These are phyloP conservation scores for Craterocephalus amniculus DNA, from an alignment of 2,797 vertebrate species.

Conservation along the genomic window DNA sequence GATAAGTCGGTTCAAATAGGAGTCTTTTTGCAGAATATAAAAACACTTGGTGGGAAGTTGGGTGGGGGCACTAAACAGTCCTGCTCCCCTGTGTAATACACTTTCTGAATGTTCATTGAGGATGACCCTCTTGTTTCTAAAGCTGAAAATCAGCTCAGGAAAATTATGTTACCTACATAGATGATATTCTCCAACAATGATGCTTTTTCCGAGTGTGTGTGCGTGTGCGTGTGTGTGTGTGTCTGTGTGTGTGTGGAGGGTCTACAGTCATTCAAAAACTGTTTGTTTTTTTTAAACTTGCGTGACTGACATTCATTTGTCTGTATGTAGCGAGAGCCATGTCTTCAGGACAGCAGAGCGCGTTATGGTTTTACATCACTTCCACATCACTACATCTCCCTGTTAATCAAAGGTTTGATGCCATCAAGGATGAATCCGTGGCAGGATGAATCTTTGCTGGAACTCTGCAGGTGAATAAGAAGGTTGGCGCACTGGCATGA, in stretches of 20 bases:
- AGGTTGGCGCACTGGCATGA: conserved; percentile 59
- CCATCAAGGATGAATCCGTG: conserved; percentile 26
- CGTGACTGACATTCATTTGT: conserved; percentile 66
- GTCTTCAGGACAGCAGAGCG: conserved; percentile 55
- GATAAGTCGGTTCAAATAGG: conserved; percentile 21
- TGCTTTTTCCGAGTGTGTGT: too few relatives aligned
- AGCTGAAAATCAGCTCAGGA: conserved; percentile 73
- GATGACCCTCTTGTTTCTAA: conserved; percentile 72
- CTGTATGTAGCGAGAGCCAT: conserved; percentile 43
- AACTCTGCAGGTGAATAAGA: conserved; percentile 55
- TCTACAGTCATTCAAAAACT: conserved; percentile 28
- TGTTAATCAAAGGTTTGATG: conserved; percentile 69
- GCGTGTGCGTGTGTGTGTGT: too few relatives aligned
- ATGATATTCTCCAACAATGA: too few relatives aligned
- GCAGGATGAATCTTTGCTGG: conserved; percentile 33
- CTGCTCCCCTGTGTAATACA: conserved; percentile 55
- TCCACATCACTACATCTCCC: conserved; percentile 64
- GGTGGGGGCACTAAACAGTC: conserved; percentile 63
- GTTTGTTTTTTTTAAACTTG: conserved; percentile 40
- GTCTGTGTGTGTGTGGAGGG: too few relatives aligned
- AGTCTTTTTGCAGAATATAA: conserved; percentile 29
- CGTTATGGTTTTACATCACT: conserved; percentile 55
- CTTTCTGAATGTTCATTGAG: conserved; percentile 59
- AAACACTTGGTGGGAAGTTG: conserved; percentile 35
- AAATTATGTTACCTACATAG: conserved; percentile 77